These are phyloP conservation scores for Torymus texanus DNA, from an alignment of 2,888 invertebrate genomes.

Conservation along the genomic window DNA sequence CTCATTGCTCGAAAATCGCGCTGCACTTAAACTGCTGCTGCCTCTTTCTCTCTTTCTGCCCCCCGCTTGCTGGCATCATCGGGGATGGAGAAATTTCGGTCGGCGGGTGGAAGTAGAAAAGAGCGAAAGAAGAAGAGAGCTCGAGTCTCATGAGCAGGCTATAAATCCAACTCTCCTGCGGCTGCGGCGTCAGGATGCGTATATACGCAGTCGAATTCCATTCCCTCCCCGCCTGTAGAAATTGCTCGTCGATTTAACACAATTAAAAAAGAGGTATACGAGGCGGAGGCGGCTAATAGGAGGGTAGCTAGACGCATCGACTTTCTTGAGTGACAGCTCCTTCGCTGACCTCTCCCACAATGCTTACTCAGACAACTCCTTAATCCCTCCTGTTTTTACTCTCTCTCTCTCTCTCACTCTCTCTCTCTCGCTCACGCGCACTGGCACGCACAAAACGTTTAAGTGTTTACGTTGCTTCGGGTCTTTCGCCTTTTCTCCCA, in stretches of 20 bases:
- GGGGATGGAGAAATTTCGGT: constrained; percentile 23
- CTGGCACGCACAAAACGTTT: constrained; percentile 17
- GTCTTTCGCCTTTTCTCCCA: background rate
- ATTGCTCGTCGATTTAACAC: constrained; percentile 74
- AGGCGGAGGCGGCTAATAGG: constrained; percentile 71
- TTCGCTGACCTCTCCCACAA: constrained; percentile 71
- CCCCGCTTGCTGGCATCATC: background rate
- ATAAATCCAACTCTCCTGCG: constrained; percentile 50
- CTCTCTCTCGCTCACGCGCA: background rate
- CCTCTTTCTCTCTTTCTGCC: background rate
- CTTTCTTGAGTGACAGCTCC: constrained; percentile 73
- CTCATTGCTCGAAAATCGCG: constrained; percentile 51
- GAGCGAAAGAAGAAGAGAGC: background rate
- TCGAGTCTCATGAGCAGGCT: constrained; percentile 19
- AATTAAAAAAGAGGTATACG: constrained; percentile 69
- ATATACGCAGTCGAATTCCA: constrained; percentile 63
- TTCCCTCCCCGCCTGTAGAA: constrained; percentile 59
- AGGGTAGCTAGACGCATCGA: constrained; percentile 73
- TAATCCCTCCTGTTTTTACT: constrained; percentile 4
- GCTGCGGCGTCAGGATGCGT: constrained; percentile 39
- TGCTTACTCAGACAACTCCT: background rate
- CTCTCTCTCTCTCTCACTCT: background rate
- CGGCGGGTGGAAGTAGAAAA: constrained; percentile 4
- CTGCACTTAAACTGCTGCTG: constrained; percentile 39
- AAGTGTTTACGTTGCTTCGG: constrained; percentile 33